A percentile compares a stretch with the other conserved stretches of the same genome.
phyloP scores from a whole-genome alignment of 2,888 invertebrate species.

The Chymomyza fuscimana region DNA sequence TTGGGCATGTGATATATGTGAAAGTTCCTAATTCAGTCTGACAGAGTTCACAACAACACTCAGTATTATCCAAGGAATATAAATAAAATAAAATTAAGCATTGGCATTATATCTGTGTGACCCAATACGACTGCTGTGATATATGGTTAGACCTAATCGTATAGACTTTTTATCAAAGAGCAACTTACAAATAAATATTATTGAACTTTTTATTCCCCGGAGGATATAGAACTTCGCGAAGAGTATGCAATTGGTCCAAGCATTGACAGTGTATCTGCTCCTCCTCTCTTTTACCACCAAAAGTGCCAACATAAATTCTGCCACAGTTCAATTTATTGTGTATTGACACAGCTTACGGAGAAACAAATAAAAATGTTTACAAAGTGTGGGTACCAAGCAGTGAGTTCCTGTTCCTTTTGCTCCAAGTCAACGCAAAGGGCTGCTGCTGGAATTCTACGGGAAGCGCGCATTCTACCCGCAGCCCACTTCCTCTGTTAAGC shows the following conservation, averaged over 20 bases:
- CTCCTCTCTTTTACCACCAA: conserved; percentile 37
- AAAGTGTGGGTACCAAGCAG: conserved; percentile 45
- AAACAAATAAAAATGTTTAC: conserved; percentile 67
- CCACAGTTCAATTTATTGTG: conserved; percentile 70
- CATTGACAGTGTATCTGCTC: conserved; percentile 23
- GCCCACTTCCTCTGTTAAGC: conserved; percentile 14
- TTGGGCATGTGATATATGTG: not conserved
- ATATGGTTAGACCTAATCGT: conserved; percentile 61
- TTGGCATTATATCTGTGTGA: conserved; percentile 53
- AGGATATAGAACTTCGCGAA: conserved; percentile 25
- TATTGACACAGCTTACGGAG: conserved; percentile 64
- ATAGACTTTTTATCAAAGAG: conserved; percentile 66
- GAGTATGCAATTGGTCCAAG: conserved; percentile 41
- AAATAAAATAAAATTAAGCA: conserved; percentile 27
- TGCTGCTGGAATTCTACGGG: not conserved
- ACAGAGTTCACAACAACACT: not conserved
- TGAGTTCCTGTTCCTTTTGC: not conserved
- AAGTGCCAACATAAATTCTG: conserved; percentile 68
- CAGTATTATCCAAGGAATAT: not conserved
- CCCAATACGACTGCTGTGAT: conserved; percentile 60
- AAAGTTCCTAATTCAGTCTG: not conserved
- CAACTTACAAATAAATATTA: conserved; percentile 71
- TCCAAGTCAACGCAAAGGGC: conserved; percentile 4
- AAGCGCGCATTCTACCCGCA: conserved; percentile 16
- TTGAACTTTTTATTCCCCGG: conserved; percentile 68